Evolutionary conservation across 2,113 vertebrate species (phyloP).

Genomic region (Tachuris rubrigastra): DNA sequence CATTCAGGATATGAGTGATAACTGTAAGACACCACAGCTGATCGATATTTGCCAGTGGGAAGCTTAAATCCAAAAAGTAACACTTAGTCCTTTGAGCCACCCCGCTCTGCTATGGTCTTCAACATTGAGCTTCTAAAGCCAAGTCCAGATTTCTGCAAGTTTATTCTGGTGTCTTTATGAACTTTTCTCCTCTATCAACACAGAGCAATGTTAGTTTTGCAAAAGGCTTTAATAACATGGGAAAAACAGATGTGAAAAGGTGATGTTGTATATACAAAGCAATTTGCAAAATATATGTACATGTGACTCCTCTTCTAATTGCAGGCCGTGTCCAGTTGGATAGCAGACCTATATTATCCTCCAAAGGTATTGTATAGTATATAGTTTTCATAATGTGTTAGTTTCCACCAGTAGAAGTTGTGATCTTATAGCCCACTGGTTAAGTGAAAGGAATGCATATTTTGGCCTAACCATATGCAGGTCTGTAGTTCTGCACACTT

Average conservation of each 20-base stretch:
- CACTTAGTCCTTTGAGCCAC: not conserved
- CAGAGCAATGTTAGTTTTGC: not conserved
- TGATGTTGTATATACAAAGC: accelerated
- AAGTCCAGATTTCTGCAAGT: not conserved
- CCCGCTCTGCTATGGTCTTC: not conserved
- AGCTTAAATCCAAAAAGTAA: not conserved
- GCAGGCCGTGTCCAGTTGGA: conserved; percentile 46
- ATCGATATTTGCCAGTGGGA: not conserved
- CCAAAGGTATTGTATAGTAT: not conserved
- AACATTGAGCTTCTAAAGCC: not conserved
- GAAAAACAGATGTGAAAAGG: not conserved
- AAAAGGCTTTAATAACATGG: not conserved
- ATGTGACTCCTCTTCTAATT: not conserved
- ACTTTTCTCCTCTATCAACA: not conserved
- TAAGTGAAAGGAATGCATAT: not conserved
- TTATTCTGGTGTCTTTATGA: not conserved
- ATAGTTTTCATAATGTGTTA: not conserved
- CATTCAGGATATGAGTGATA: accelerated
- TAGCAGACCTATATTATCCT: not conserved
- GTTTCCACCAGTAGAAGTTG: not conserved
- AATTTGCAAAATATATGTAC: not conserved
- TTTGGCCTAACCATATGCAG: not conserved
- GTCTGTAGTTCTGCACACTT: not conserved
- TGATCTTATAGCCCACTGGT: not conserved
- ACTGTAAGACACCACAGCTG: not conserved